Evolutionary conservation across 2,113 vertebrate species (phyloP), one percentile per base, ranked within the genome.

Genomic region (Promerops cafer): DNA sequence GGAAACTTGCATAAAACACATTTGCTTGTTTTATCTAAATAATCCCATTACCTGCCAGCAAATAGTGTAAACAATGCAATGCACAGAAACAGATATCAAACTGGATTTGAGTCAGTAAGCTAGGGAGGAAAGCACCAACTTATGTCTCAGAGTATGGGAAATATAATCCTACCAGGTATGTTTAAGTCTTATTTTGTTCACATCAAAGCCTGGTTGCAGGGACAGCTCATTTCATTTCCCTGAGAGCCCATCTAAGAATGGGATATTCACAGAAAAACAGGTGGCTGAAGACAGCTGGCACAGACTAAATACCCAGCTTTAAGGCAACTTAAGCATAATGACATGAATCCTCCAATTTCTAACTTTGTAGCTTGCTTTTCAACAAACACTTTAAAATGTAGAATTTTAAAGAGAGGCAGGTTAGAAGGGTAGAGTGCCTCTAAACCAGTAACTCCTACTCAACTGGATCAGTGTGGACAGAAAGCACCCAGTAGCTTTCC

Each of bases 11-110:
- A 86, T 59, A 83, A 89, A 83, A 66, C 31, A 37, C 18, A 57
- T 72, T 92, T 86, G 24, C 35, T 85, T 95, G n/a, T 83, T 96
- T 83, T 47, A 87, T 63, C 68, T 63, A 79, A 79, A 91, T 84
- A 89, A 90, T 83, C 80, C 44, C 60, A 54, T 81, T 92, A 81
- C 44, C 45, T 81, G 44, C 65, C 81, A 97, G 61, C 24, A 87
- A 94, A 76, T 2, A 53, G 9, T 68, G 42, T 82, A 79, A 95
- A 91, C 52, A 68, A 30, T 30, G 45, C 2, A 13, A 33, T 44
- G 20, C 60, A 80, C 30, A 81, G n/a, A 40, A 87, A 47, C 28
- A 86, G 53, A 30, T 39, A 45, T 20, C 54, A 83, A 71, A 77
- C 20, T 74, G 63, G 31, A 63, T 93, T 80, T 59, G 11, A 56